Base-by-base conservation (phyloP, 2,888 invertebrate genomes). In the Eristalis arbustorum region DNA sequence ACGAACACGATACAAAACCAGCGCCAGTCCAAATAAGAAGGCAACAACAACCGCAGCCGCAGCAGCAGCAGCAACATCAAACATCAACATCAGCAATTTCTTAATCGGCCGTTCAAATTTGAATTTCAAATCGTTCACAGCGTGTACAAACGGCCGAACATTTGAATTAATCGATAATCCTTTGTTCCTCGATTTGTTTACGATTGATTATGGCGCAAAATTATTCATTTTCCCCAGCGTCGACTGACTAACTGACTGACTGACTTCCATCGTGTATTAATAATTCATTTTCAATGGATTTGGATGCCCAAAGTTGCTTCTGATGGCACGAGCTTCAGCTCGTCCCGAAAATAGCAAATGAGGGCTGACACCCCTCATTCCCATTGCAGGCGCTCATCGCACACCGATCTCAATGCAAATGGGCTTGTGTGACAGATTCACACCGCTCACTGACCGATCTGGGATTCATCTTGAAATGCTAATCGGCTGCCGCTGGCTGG, bases 71-170 rank as follows among this genome's bases (percentile, higher is more conserved):
- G n/a, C 49, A 18, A n/a, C 49, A 49, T n/a, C 49, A 31, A 31
- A 31, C 31, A 49, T 63, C 66, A 61, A 72, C 75, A 67, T 23
- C 22, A 73, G 74, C 81, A 67, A 83, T 87, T 87, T 87, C 83
- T 87, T 87, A 87, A 87, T 83, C 87, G 74, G 79, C 57, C 83
- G 67, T 49, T 72, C 28, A 67, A 82, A 87, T 87, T 87, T 87
- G 87, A 87, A 87, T 83, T 87, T 87, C 79, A 87, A 87, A 87
- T 87, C 78, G 82, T 79, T 83, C 83, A 75, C 87, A 87, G 78
- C 87, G 72, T 87, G 87, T 87, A 82, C 75, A 77, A 79, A 79
- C 71, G 78, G 23, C 69, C 66, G 56, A 76, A 82, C 76, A 78
- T 87, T 76, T 79, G 83, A 87, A 87, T 87, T 83, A 87, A 83